These are phyloP conservation scores for Watsonalla cultraria DNA, from an alignment of 2,888 invertebrate species.

Conservation along the genomic window DNA sequence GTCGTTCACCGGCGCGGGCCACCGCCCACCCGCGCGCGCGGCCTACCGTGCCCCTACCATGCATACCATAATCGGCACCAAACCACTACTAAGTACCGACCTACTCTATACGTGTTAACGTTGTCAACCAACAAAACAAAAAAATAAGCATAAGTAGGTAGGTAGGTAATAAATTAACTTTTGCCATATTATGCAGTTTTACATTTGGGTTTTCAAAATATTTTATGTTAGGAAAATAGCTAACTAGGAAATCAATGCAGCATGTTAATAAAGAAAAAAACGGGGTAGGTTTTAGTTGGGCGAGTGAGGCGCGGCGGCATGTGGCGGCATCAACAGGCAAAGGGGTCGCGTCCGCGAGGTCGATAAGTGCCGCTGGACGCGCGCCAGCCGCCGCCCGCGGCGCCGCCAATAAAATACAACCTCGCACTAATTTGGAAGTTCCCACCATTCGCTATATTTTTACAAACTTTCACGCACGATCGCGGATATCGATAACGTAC, in stretches of 20 bases:
- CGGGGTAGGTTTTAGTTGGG: background rate
- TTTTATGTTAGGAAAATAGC: too few relatives aligned
- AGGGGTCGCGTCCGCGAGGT: slow-evolving; percentile 39
- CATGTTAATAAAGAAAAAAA: too few relatives aligned
- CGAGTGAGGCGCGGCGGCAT: background rate
- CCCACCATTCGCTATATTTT: slow-evolving; percentile 18
- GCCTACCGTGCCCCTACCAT: slow-evolving; percentile 1
- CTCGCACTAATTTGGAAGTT: slow-evolving; percentile 47
- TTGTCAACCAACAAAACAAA: too few relatives aligned
- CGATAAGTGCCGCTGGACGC: slow-evolving; percentile 72
- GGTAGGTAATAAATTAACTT: too few relatives aligned
- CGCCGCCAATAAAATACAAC: slow-evolving; percentile 65
- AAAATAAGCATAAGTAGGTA: too few relatives aligned
- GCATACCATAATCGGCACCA: background rate
- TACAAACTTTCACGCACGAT: slow-evolving; percentile 2
- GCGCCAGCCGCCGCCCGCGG: slow-evolving; percentile 63
- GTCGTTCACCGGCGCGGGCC: slow-evolving; percentile 50
- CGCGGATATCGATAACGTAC: background rate
- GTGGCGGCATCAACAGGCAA: slow-evolving; percentile 17
- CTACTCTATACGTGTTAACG: too few relatives aligned
- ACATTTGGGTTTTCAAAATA: too few relatives aligned
- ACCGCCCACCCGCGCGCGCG: slow-evolving; percentile 47
- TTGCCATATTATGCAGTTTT: too few relatives aligned
- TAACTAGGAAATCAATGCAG: too few relatives aligned
- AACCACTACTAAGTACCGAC: background rate